Conservation (phyloP, 2,888 invertebrate genomes). For the Tanaodytes sp. region DNA sequence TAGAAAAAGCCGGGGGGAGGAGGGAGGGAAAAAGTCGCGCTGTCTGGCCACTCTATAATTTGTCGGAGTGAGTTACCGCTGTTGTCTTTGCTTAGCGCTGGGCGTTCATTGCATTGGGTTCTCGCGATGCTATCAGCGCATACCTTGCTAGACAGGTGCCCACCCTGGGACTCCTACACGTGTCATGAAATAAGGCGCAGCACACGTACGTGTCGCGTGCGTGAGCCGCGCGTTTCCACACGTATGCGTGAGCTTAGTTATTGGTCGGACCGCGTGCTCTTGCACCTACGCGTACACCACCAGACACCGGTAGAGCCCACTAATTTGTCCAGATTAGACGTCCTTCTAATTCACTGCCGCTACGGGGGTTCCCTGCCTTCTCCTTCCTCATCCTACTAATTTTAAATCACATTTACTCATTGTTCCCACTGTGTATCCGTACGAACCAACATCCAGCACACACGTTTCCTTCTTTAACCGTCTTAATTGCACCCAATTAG, state of each 20-base stretch:
- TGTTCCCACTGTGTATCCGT: too few relatives aligned
- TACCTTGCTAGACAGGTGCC: constrained; percentile 72
- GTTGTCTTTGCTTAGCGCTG: constrained; percentile 70
- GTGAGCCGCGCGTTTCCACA: constrained; percentile 33
- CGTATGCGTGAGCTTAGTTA: constrained; percentile 57
- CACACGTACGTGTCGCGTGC: constrained; percentile 59
- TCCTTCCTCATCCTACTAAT: too few relatives aligned
- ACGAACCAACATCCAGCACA: too few relatives aligned
- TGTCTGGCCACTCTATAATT: constrained; percentile 70
- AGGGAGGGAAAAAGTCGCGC: constrained; percentile 60
- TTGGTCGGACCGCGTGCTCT: constrained; percentile 48
- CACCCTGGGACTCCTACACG: constrained; percentile 69
- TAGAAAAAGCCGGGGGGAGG: constrained; percentile 24
- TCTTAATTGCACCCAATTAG: too few relatives aligned
- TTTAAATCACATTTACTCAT: too few relatives aligned
- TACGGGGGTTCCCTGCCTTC: constrained; percentile 7
- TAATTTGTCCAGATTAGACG: constrained; percentile 61
- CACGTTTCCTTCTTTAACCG: too few relatives aligned
- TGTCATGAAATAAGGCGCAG: constrained; percentile 57
- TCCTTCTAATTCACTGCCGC: constrained; percentile 56
- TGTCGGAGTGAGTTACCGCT: constrained; percentile 72
- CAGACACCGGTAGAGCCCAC: constrained; percentile 58
- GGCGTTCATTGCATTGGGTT: constrained; percentile 66
- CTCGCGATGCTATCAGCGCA: constrained; percentile 70
- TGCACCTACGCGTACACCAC: constrained; percentile 55